phyloP scores from a whole-genome alignment of 2,113 vertebrate species.

The Colinus virginianus region DNA sequence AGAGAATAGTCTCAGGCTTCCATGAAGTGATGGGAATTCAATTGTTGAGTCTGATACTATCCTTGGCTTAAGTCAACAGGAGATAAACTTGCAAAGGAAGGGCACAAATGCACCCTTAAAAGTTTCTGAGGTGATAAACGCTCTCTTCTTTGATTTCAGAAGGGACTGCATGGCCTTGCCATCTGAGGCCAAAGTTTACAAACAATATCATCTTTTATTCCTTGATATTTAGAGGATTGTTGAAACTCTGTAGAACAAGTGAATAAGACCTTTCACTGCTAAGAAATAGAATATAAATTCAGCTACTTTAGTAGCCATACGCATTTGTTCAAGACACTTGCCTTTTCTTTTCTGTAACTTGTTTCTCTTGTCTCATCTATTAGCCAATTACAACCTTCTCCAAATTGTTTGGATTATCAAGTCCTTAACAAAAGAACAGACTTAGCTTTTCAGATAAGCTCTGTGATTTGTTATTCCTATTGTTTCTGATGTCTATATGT shows the following conservation, averaged over 20 bases:
- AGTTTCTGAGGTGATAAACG: not conserved
- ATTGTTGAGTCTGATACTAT: conserved; percentile 18
- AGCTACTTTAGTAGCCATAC: not conserved
- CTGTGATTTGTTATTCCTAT: not conserved
- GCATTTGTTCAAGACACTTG: not conserved
- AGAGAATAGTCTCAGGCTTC: not conserved
- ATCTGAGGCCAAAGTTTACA: not conserved
- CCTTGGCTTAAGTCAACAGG: conserved; percentile 23
- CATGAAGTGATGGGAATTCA: not conserved
- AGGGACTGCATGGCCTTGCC: not conserved
- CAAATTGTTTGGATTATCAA: not conserved
- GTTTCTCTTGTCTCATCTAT: not conserved
- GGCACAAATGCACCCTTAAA: not conserved
- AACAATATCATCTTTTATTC: not conserved
- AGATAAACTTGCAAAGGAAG: conserved; percentile 29
- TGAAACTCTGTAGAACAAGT: not conserved
- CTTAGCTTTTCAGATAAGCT: not conserved
- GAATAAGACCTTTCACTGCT: not conserved
- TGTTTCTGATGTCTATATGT: not conserved
- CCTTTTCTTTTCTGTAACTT: not conserved
- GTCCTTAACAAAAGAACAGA: not conserved
- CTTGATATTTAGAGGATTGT: not conserved
- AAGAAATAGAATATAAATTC: not conserved
- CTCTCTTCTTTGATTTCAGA: not conserved
- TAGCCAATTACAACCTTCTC: not conserved